These are phyloP conservation scores for Drosophila repleta DNA, from an alignment of 1,140 invertebrate genomes.

Conservation along the genomic window DNA sequence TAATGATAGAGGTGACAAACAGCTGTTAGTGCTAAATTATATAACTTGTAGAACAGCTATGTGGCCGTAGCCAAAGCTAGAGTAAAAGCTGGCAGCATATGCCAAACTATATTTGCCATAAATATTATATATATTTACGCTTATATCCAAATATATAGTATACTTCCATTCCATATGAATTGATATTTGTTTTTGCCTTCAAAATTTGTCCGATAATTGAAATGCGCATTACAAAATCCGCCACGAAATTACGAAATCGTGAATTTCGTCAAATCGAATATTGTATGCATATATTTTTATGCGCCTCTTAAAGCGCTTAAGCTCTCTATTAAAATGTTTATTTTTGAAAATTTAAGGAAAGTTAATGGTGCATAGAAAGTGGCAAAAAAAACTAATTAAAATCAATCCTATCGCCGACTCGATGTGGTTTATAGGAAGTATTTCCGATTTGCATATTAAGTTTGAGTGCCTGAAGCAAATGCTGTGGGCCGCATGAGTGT, in stretches of 20 bases:
- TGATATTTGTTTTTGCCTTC: conserved; percentile 7
- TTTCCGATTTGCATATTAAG: conserved; percentile 70
- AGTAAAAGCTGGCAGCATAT: neutral
- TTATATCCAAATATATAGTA: conserved; percentile 11
- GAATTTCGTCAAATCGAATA: conserved; percentile 1
- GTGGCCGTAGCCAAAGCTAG: no score
- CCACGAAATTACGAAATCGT: conserved; percentile 12
- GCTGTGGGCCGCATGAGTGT: conserved; percentile 8
- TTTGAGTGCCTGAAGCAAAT: conserved; percentile 5
- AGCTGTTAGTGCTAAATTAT: neutral
- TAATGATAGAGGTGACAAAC: conserved; percentile 18
- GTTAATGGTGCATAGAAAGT: neutral
- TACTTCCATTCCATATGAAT: conserved; percentile 10
- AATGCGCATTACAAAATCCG: conserved; percentile 52
- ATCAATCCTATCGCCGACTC: neutral
- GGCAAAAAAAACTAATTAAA: neutral
- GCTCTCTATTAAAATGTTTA: neutral
- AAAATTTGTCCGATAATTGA: conserved; percentile 36
- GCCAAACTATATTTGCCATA: neutral
- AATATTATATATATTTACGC: neutral
- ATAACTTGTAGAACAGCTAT: no score
- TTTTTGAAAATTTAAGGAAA: neutral
- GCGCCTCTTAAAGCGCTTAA: neutral
- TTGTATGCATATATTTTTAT: neutral
- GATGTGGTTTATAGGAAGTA: conserved; percentile 30